Percentiles rank a stretch among this genome's conserved stretches.
These are phyloP conservation scores for Zosterops lateralis DNA, from an alignment of 2,113 vertebrate species.

Conservation along the genomic window DNA sequence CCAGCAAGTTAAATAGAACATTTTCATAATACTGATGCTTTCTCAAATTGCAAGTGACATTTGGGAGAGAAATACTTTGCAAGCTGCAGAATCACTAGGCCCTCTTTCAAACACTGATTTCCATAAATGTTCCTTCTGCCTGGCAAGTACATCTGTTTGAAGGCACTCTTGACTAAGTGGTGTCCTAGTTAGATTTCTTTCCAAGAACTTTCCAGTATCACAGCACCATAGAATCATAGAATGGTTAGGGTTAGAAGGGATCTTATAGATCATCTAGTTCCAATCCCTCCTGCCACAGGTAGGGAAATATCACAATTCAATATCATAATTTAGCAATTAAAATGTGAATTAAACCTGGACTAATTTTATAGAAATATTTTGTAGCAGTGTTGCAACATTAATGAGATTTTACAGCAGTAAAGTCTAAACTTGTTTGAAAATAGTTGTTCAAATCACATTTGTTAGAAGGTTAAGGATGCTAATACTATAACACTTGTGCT, in stretches of 20 bases:
- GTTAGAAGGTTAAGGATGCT: neutral
- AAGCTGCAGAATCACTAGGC: neutral
- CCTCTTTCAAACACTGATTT: neutral
- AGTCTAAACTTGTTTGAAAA: neutral
- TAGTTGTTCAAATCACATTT: neutral
- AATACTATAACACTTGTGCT: neutral
- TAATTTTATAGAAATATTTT: neutral
- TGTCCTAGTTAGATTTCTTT: conserved; percentile 25
- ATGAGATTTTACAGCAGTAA: neutral
- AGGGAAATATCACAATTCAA: neutral
- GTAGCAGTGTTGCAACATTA: neutral
- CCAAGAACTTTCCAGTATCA: conserved; percentile 11
- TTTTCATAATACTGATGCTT: neutral
- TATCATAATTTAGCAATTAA: neutral
- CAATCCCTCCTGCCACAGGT: neutral
- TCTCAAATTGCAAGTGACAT: neutral
- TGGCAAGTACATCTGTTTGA: conserved; percentile 42
- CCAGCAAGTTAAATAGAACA: neutral
- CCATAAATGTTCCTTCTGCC: conserved; percentile 18
- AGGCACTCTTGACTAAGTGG: conserved; percentile 14
- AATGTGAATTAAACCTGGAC: neutral
- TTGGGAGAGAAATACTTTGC: neutral
- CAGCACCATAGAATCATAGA: neutral
- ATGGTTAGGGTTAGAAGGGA: neutral
- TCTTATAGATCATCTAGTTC: neutral